These are phyloP conservation scores for Ormia ochracea DNA, from an alignment of 2,888 invertebrate genomes.

Conservation along the genomic window DNA sequence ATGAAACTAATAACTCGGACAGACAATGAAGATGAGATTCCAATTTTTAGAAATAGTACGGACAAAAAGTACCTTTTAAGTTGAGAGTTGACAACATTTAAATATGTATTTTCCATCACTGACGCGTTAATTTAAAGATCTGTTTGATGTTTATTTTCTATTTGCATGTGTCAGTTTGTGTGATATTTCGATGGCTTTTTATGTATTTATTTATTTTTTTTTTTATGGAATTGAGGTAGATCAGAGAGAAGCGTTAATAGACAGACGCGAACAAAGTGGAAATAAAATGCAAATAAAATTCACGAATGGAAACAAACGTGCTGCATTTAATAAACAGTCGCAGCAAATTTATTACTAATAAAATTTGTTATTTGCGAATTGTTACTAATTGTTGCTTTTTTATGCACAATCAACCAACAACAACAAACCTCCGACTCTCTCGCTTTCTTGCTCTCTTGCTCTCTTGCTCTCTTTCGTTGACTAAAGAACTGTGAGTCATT, in stretches of 20 bases:
- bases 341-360: neutral
- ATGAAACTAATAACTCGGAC: no score
- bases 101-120: neutral
- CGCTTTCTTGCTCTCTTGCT: neutral
- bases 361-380: neutral
- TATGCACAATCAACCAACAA: neutral
- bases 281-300: slow-evolving; percentile 42
- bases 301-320: slow-evolving; percentile 34
- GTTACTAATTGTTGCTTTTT: neutral
- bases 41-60: no score
- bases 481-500: slow-evolving; percentile 21
- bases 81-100: no score
- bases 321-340: slow-evolving; percentile 16
- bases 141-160: neutral
- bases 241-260: slow-evolving; percentile 15
- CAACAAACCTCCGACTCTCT: neutral
- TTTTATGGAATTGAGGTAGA: slow-evolving; percentile 32
- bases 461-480: neutral
- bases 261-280: neutral
- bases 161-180: slow-evolving; percentile 20
- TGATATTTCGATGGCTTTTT: neutral
- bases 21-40: no score
- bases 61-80: no score
- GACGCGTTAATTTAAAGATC: no score
- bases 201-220: neutral